Evolutionary conservation across 2,113 vertebrate species (phyloP).

Genomic region (Vicugna pacos): DNA sequence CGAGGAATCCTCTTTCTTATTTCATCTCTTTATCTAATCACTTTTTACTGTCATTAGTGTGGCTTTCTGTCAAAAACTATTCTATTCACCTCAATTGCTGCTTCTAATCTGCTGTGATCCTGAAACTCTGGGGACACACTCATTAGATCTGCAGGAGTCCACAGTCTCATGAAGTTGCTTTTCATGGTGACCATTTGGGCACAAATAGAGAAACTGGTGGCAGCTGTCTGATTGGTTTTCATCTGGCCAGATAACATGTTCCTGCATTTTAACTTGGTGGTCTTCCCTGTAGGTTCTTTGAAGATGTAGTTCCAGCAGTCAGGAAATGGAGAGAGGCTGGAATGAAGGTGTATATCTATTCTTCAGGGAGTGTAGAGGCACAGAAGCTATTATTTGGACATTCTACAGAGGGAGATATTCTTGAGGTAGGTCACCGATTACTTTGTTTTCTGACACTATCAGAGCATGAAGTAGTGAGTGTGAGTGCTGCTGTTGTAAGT

Average conservation of each 20-base stretch:
- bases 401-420: constrained; percentile 95
- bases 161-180: background rate
- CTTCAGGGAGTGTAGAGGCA: constrained; percentile 97
- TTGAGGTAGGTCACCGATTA: constrained; percentile 89
- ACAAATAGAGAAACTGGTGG: background rate
- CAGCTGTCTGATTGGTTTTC: background rate
- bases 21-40: background rate
- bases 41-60: background rate
- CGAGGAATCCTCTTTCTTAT: background rate
- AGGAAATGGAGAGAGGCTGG: constrained; percentile 92
- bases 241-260: background rate
- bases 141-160: background rate
- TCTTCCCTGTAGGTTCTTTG: constrained; percentile 91
- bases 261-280: background rate
- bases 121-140: background rate
- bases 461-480: background rate
- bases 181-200: background rate
- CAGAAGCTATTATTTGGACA: constrained; percentile 97
- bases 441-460: constrained; percentile 25
- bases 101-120: background rate
- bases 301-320: constrained; percentile 95
- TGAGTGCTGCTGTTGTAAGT: background rate
- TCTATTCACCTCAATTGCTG: background rate
- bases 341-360: constrained; percentile 96
- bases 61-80: background rate